Base-by-base conservation (phyloP, 2,113 vertebrate genomes). In the Gambusia holbrooki region DNA sequence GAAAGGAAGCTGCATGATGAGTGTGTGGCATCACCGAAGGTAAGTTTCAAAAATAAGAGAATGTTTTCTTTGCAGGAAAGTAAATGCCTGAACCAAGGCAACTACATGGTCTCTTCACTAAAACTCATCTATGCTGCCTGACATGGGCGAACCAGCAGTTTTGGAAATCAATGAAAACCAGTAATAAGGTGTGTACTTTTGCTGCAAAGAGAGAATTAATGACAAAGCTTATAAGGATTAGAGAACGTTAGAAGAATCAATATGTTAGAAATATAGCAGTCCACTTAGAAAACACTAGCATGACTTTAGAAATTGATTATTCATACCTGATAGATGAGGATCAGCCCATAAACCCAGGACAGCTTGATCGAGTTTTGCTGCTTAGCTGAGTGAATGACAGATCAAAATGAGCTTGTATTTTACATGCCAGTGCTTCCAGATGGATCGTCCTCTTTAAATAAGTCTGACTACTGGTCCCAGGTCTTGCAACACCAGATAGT, bases 381-480 rank as follows among this genome's bases (percentile, higher is more conserved):
- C 11, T 27, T 9, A n/a, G 4, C 65, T 60, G 79, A 45, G 48
- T 30, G 13, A 58, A 74, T 0, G 14, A 70, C n/a, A 66, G 48
- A 19, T 15, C 22, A 4, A 77, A 73, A 60, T 80, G 11, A 76
- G 27, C 68, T 8, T 33, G 22, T 28, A 8, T 62, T 83, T 60
- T 19, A n/a, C 32, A 60, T 74, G n/a, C 51, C 66, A 65, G 67
- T 13, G 79, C 48, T 11, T 77, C 42, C n/a, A 62, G 12, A 30
- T 76, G 32, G 29, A 33, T 68, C 66, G 33, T 17, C 28, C 64
- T 30, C 25, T 22, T 48, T 75, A 86, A 78, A 81, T 69, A 10
- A 65, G 11, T 37, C 64, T 82, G 62, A 84, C 85, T 76, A 78
- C 81, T 67, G 68, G 73, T 76, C 74, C n/a, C 73, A 77, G 80